These are phyloP conservation scores for Apodemus agrarius DNA, from an alignment of 2,797 vertebrate genomes.

Conservation along the genomic window DNA sequence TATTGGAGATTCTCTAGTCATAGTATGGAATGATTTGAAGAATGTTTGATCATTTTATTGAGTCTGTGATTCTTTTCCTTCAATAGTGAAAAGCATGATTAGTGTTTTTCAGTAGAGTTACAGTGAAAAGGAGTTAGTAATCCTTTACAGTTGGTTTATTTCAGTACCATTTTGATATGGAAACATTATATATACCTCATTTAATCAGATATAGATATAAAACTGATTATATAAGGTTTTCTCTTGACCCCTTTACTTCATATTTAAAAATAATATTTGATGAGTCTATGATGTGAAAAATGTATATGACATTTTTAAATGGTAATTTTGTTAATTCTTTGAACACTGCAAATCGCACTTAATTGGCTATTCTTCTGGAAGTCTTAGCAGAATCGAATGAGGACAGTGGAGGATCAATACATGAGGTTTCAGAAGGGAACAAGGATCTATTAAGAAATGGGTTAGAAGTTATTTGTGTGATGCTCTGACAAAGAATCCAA, in stretches of 20 bases:
- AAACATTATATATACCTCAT: not conserved
- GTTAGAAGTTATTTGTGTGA: not conserved
- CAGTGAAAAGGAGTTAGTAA: not conserved
- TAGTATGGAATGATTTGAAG: not conserved
- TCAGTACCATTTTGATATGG: not conserved
- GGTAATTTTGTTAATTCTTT: not conserved
- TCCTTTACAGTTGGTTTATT: not conserved
- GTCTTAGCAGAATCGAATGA: not conserved
- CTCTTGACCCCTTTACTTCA: not conserved
- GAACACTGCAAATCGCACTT: not conserved
- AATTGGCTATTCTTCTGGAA: not conserved
- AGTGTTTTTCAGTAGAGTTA: not conserved
- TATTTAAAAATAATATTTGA: not conserved
- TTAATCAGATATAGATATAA: not conserved
- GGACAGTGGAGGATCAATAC: not conserved
- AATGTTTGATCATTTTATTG: not conserved
- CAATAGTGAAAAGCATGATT: not conserved
- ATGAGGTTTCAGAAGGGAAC: not conserved
- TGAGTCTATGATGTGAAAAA: constrained; percentile 26
- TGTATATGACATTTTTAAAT: not conserved
- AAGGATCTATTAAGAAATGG: not conserved
- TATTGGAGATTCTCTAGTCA: not conserved
- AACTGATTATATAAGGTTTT: not conserved
- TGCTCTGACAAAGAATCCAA: not conserved
- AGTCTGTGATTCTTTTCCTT: not conserved